Conservation (phyloP, 2,797 vertebrate genomes). For the Spinus olivaceus region DNA sequence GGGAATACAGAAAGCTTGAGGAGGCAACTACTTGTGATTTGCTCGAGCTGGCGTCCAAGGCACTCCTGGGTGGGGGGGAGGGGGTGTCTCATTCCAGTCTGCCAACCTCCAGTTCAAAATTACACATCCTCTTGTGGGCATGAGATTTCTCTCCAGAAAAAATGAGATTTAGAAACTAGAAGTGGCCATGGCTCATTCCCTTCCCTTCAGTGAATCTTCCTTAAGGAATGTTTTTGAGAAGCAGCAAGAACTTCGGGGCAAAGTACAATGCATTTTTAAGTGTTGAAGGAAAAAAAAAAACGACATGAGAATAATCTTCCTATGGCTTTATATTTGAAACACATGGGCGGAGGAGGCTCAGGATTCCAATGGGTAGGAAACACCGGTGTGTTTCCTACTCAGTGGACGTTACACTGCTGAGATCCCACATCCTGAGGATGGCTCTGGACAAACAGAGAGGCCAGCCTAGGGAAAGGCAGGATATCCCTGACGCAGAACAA, state of each 20-base stretch:
- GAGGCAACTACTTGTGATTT: fast-evolving
- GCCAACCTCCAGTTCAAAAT: neutral
- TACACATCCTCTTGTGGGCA: neutral
- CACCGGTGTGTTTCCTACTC: neutral
- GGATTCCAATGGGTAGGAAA: neutral
- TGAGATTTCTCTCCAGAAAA: neutral
- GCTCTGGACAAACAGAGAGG: neutral
- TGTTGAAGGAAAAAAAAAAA: neutral
- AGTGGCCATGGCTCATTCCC: fast-evolving
- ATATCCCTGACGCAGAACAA: neutral
- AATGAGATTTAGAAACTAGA: neutral
- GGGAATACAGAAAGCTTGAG: neutral
- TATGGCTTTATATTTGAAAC: neutral
- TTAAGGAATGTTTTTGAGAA: neutral
- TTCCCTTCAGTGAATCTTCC: neutral
- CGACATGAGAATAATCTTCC: neutral
- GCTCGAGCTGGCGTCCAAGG: neutral
- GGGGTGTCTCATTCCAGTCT: neutral
- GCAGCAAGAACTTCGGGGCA: neutral
- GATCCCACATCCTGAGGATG: neutral
- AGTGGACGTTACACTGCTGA: neutral
- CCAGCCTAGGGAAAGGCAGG: neutral
- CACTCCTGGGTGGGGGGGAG: neutral
- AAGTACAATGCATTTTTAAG: neutral
- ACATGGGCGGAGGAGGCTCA: neutral